phyloP scores from a whole-genome alignment of 1,140 invertebrate species.

The Theocolax elegans region DNA sequence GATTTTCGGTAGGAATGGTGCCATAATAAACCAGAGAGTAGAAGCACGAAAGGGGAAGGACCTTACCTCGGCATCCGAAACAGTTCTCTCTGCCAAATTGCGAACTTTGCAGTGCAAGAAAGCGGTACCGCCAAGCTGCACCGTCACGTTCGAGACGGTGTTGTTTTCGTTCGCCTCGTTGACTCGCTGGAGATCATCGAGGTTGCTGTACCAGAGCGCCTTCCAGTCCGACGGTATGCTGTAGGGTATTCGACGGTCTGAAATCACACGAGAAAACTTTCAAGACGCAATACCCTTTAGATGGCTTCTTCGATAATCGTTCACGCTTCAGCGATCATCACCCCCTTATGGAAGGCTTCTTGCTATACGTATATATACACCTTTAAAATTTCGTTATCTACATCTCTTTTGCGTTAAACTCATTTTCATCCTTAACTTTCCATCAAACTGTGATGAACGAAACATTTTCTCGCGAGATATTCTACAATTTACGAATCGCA shows the following conservation, averaged over 20 bases:
- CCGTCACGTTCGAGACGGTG: conserved; percentile 81
- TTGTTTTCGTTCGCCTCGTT: conserved; percentile 75
- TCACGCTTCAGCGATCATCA: neutral
- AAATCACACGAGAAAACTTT: conserved; percentile 43
- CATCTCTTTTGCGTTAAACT: too few species aligned
- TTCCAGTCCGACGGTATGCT: conserved; percentile 69
- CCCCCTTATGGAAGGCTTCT: too few species aligned
- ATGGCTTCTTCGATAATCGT: conserved; percentile 4
- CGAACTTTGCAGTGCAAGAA: conserved; percentile 85
- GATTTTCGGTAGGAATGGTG: too few species aligned
- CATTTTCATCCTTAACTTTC: too few species aligned
- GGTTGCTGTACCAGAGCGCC: conserved; percentile 73
- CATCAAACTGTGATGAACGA: too few species aligned
- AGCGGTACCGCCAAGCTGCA: conserved; percentile 84
- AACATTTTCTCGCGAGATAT: too few species aligned
- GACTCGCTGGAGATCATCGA: conserved; percentile 70
- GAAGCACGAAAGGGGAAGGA: too few species aligned
- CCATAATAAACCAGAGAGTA: too few species aligned
- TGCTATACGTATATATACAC: too few species aligned
- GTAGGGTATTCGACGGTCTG: conserved; percentile 65
- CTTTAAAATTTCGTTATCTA: too few species aligned
- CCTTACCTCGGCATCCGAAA: conserved; percentile 67
- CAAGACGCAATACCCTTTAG: conserved; percentile 9
- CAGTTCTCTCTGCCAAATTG: conserved; percentile 74
- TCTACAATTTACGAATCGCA: too few species aligned